These are phyloP conservation scores for Microchirus variegatus DNA, from an alignment of 2,797 vertebrate species.

Conservation along the genomic window DNA sequence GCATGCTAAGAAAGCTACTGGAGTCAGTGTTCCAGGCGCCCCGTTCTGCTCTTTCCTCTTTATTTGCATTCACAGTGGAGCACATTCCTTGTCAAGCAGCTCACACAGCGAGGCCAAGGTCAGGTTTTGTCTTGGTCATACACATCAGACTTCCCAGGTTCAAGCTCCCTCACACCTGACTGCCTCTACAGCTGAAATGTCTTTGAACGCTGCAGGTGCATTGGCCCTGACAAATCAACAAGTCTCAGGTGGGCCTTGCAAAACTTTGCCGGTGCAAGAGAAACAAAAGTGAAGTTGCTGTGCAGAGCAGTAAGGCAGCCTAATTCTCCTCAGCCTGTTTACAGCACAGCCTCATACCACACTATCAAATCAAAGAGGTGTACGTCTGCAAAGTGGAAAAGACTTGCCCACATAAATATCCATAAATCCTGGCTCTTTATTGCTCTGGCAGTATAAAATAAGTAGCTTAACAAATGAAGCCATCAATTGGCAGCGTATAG, in stretches of 20 bases:
- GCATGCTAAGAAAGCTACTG: conserved; percentile 47
- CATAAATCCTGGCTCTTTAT: conserved; percentile 38
- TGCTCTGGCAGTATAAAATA: conserved; percentile 34
- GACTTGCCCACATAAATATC: conserved; percentile 20
- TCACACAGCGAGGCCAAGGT: conserved; percentile 69
- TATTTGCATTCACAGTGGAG: conserved; percentile 70
- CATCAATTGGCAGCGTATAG: conserved; percentile 21
- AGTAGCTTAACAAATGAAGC: conserved; percentile 36
- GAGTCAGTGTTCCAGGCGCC: conserved; percentile 49
- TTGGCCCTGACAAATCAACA: conserved; percentile 53
- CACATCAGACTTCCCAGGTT: conserved; percentile 60
- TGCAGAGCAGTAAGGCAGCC: conserved; percentile 6
- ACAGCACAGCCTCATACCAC: conserved; percentile 6
- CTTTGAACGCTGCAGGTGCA: conserved; percentile 57
- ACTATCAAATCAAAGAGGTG: conserved; percentile 28
- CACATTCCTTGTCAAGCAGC: conserved; percentile 43
- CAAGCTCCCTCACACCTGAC: conserved; percentile 52
- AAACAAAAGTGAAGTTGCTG: conserved; percentile 20
- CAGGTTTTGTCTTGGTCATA: conserved; percentile 70
- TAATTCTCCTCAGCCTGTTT: conserved; percentile 27
- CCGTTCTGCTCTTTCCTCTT: conserved; percentile 38
- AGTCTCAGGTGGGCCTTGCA: conserved; percentile 36
- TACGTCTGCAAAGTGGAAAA: conserved; percentile 24
- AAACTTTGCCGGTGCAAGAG: conserved; percentile 32
- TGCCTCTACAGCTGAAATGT: conserved; percentile 53